phyloP scores from a whole-genome alignment of 30 jellyfish, hydroid and myxozoan species.

The Chrysaora quinquecirrha region DNA sequence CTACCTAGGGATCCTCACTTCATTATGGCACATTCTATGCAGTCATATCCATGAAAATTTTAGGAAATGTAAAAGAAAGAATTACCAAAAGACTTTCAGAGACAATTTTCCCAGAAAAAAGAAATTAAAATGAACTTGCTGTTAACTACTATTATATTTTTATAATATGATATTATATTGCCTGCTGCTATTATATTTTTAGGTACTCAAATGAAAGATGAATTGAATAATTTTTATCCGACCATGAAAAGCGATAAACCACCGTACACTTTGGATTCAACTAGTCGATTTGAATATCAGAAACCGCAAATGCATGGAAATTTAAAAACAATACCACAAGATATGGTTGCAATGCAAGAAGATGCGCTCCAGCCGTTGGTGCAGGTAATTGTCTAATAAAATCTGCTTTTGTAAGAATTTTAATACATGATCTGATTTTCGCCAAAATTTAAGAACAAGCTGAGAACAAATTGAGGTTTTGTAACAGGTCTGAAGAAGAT shows the following conservation, averaged over 20 bases:
- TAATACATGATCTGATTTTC: not conserved
- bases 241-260: constrained; percentile 31
- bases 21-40: too few species aligned
- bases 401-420: not conserved
- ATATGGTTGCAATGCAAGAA: constrained; percentile 70
- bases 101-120: not conserved
- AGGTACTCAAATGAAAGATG: constrained; percentile 19
- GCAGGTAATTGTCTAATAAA: constrained; percentile 45
- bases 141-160: not conserved
- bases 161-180: not conserved
- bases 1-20: too few species aligned
- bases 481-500: not conserved
- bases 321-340: constrained; percentile 56
- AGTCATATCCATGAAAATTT: too few species aligned
- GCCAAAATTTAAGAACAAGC: too few species aligned
- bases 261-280: constrained; percentile 76
- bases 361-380: constrained; percentile 63
- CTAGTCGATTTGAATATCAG: constrained; percentile 56
- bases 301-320: constrained; percentile 38
- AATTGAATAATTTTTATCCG: constrained; percentile 28
- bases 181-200: not conserved
- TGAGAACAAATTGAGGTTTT: too few species aligned
- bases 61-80: too few species aligned
- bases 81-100: not conserved
- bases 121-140: not conserved